phyloP scores from a whole-genome alignment of 2,888 invertebrate species.

The Tryphoninae sp. region DNA sequence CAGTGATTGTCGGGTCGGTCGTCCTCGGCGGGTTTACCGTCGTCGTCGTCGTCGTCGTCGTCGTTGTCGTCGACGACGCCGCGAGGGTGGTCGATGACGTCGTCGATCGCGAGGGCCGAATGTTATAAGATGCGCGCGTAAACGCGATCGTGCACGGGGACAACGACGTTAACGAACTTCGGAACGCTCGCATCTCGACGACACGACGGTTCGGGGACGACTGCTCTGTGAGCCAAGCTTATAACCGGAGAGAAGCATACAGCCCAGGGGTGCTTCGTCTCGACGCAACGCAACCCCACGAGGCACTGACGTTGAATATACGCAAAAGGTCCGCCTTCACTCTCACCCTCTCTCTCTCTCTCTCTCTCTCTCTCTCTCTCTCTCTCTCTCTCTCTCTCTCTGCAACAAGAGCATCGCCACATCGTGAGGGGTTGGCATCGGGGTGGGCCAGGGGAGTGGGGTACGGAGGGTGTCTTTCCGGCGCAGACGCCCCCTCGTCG shows the following conservation, averaged over 20 bases:
- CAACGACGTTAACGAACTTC: conserved; percentile 68
- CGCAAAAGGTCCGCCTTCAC: conserved; percentile 74
- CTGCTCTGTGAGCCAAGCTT: conserved; percentile 67
- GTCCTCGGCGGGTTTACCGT: conserved; percentile 4
- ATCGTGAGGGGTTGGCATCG: conserved; percentile 28
- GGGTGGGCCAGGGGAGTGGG: conserved; percentile 51
- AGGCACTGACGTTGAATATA: conserved; percentile 62
- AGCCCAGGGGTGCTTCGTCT: conserved; percentile 51
- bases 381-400: no score
- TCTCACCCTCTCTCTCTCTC: conserved; percentile 75
- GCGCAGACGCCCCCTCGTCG: conserved; percentile 65
- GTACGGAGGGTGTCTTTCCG: conserved; percentile 59
- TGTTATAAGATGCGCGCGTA: conserved; percentile 63
- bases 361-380: conserved; percentile 74
- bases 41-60: conserved; percentile 29
- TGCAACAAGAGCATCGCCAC: not conserved
- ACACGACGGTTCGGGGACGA: conserved; percentile 73
- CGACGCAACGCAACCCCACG: conserved; percentile 61
- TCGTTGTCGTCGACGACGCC: conserved; percentile 4
- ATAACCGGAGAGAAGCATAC: conserved; percentile 42
- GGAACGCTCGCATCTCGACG: conserved; percentile 69
- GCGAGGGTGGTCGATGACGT: not conserved
- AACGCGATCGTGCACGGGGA: conserved; percentile 62
- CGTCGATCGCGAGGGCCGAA: conserved; percentile 59
- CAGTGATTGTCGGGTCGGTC: not conserved